A percentile compares a stretch with the other conserved stretches of the same genome.
phyloP scores from a whole-genome alignment of 2,888 invertebrate species.

The Steinernema scapterisci region DNA sequence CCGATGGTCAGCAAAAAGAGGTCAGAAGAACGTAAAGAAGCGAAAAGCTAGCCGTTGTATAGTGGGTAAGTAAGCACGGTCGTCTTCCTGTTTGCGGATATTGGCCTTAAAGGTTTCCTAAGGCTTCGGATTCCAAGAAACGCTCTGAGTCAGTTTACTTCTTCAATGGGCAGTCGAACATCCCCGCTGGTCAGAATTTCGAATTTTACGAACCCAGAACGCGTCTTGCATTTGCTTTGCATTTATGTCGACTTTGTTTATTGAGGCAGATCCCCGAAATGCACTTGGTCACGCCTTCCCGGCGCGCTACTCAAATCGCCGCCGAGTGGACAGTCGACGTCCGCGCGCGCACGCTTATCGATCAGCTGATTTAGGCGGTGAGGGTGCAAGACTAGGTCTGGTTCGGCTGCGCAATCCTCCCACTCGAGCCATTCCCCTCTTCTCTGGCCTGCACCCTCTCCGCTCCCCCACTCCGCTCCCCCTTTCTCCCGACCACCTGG shows the following conservation, averaged over 20 bases:
- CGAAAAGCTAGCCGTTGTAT: no score
- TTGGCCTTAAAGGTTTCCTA: no score
- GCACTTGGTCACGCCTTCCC: slow-evolving; percentile 26
- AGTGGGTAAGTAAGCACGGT: no score
- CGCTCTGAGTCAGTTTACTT: no score
- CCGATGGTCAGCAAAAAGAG: no score
- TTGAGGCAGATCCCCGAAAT: not conserved
- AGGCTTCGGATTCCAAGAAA: no score
- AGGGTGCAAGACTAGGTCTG: not conserved
- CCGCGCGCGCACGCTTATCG: slow-evolving; percentile 11
- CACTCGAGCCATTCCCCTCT: not conserved
- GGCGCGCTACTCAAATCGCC: not conserved
- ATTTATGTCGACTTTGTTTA: not conserved
- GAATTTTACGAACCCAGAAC: not conserved
- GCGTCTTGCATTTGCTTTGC: slow-evolving; percentile 1
- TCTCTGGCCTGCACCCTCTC: not conserved
- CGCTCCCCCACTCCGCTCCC: not conserved
- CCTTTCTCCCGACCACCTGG: slow-evolving; percentile 10
- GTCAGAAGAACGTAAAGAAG: no score
- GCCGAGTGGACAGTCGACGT: slow-evolving; percentile 21
- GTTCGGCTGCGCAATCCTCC: not conserved
- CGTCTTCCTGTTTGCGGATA: no score
- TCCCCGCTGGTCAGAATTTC: no score
- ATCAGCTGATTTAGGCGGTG: slow-evolving; percentile 28
- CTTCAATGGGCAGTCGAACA: no score